phyloP scores from a whole-genome alignment of 2,888 invertebrate genomes.

The Rhingia rostrata region DNA sequence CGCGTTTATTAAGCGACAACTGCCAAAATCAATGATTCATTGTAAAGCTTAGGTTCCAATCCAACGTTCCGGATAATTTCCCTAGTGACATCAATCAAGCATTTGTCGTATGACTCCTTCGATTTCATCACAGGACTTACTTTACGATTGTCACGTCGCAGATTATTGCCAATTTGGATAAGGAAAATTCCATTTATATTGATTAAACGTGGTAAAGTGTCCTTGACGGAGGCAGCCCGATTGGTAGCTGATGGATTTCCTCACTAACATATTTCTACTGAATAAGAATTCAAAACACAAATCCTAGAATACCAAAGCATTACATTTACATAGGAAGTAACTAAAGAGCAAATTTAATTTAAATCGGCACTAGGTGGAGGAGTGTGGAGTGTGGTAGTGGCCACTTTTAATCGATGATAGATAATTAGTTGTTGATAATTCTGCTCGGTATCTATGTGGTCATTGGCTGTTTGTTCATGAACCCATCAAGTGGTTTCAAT shows the following conservation, averaged over 20 bases:
- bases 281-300: conserved; percentile 49
- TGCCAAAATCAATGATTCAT: not conserved
- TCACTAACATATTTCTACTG: conserved; percentile 4
- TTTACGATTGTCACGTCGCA: conserved; percentile 39
- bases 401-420: conserved; percentile 1
- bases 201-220: conserved; percentile 1
- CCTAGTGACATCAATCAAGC: conserved; percentile 37
- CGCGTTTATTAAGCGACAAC: not conserved
- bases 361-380: not conserved
- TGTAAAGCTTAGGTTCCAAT: not conserved
- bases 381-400: too few relatives aligned
- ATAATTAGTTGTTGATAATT: conserved; percentile 29
- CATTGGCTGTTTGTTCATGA: conserved; percentile 14
- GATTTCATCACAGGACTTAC: conserved; percentile 14
- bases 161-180: conserved; percentile 18
- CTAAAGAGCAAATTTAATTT: conserved; percentile 3
- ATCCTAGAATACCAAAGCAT: conserved; percentile 11
- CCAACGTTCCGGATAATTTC: not conserved
- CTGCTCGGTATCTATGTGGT: conserved; percentile 9
- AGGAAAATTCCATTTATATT: conserved; percentile 17
- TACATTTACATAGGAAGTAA: conserved; percentile 2
- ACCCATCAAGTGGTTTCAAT: not conserved
- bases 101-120: conserved; percentile 9
- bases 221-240: not conserved
- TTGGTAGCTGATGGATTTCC: conserved; percentile 6